phyloP scores from a whole-genome alignment of 2,888 invertebrate genomes.

The Stenodema calcarata region DNA sequence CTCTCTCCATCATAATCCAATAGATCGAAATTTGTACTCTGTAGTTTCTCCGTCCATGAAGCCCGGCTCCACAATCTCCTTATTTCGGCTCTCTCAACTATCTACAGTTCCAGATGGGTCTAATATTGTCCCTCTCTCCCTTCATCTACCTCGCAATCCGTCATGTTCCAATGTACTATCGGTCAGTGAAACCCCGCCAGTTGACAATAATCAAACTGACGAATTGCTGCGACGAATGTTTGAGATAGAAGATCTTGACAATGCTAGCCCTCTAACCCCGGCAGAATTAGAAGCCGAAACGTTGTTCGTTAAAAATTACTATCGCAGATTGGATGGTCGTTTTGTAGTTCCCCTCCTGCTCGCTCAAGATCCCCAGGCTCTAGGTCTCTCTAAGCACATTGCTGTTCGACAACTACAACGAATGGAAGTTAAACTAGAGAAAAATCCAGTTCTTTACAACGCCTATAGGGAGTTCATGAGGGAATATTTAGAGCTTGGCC shows the following conservation, averaged over 20 bases:
- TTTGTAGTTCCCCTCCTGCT: neutral
- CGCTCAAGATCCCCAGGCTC: neutral
- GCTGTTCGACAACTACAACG: neutral
- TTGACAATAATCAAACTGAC: neutral
- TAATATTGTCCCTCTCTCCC: neutral
- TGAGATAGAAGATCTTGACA: neutral
- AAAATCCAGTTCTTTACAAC: neutral
- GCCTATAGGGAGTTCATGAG: conserved; percentile 33
- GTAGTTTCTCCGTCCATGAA: neutral
- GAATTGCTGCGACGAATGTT: conserved; percentile 3
- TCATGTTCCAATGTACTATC: neutral
- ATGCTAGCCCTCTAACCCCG: neutral
- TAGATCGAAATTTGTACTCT: neutral
- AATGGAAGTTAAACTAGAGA: neutral
- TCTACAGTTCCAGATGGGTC: neutral
- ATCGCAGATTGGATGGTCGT: neutral
- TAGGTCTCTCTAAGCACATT: neutral
- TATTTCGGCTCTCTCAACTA: neutral
- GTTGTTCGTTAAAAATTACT: neutral
- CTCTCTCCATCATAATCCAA: neutral
- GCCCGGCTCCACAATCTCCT: neutral
- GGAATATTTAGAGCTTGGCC: conserved; percentile 45
- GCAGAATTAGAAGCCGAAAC: neutral
- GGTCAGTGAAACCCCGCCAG: neutral
- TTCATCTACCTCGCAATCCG: neutral